phyloP scores from a whole-genome alignment of 2,113 vertebrate species.

The Microtus montanus region DNA sequence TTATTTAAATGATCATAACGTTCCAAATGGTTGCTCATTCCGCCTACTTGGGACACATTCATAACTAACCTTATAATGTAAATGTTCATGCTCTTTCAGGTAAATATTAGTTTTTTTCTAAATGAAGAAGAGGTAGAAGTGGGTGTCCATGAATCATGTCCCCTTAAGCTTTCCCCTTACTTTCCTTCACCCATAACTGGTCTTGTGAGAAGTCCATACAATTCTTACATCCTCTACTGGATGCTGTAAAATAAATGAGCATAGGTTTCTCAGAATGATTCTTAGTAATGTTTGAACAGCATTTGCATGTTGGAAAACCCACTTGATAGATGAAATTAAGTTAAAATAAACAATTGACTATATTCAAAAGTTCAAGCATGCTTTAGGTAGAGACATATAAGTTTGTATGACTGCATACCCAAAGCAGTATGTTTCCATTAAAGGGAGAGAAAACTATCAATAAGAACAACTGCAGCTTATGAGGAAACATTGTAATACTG shows the following conservation, averaged over 20 bases:
- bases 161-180: background rate
- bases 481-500: background rate
- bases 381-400: background rate
- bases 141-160: background rate
- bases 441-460: background rate
- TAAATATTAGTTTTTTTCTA: constrained; percentile 34
- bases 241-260: constrained; percentile 8
- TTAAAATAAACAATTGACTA: constrained; percentile 34
- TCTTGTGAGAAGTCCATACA: background rate
- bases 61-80: background rate
- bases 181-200: background rate
- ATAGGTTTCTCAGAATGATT: constrained; percentile 15
- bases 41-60: constrained; percentile 7
- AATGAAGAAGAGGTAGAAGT: constrained; percentile 20
- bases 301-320: constrained; percentile 20
- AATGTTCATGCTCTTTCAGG: background rate
- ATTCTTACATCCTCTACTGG: background rate
- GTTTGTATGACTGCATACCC: background rate
- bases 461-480: constrained; percentile 11
- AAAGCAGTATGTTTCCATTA: constrained; percentile 5
- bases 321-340: constrained; percentile 1
- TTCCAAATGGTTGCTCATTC: background rate
- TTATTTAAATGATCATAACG: background rate
- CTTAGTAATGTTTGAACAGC: background rate
- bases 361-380: constrained; percentile 12